phyloP scores from a whole-genome alignment of 2,113 vertebrate genomes.

The Lutjanus erythropterus region DNA sequence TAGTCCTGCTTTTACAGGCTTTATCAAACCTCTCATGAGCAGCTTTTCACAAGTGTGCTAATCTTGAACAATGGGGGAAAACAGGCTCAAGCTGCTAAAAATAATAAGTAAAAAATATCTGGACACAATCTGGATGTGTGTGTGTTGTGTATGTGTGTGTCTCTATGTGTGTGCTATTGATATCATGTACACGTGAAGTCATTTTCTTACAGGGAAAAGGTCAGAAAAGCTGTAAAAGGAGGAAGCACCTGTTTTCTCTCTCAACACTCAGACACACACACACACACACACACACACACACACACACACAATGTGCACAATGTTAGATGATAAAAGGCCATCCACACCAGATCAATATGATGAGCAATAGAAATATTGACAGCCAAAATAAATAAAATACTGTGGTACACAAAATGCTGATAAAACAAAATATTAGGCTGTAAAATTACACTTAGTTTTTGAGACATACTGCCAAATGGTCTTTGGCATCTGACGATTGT shows the following conservation, averaged over 20 bases:
- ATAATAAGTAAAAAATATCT: constrained; percentile 56
- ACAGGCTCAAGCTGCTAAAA: constrained; percentile 64
- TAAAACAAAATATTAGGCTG: too few relatives aligned
- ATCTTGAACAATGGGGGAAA: constrained; percentile 64
- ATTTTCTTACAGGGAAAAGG: constrained; percentile 50
- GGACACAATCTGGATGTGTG: constrained; percentile 23
- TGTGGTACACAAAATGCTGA: too few relatives aligned
- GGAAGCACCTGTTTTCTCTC: constrained; percentile 73
- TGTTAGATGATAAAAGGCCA: neutral
- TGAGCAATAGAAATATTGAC: too few relatives aligned
- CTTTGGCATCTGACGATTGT: too few relatives aligned
- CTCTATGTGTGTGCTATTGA: constrained; percentile 30
- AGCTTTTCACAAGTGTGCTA: constrained; percentile 32
- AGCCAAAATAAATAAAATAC: too few relatives aligned
- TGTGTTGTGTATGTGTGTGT: constrained; percentile 13
- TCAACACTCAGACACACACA: constrained; percentile 25
- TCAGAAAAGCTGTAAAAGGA: constrained; percentile 51
- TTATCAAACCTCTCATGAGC: constrained; percentile 37
- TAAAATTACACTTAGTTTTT: too few relatives aligned
- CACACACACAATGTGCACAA: neutral
- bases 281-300: constrained; percentile 8
- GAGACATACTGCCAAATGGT: too few relatives aligned
- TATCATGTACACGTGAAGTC: constrained; percentile 40
- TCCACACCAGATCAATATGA: too few relatives aligned
- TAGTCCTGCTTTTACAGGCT: constrained; percentile 16